These are phyloP conservation scores for Xanthia togata DNA, from an alignment of 2,888 invertebrate species.

Conservation along the genomic window DNA sequence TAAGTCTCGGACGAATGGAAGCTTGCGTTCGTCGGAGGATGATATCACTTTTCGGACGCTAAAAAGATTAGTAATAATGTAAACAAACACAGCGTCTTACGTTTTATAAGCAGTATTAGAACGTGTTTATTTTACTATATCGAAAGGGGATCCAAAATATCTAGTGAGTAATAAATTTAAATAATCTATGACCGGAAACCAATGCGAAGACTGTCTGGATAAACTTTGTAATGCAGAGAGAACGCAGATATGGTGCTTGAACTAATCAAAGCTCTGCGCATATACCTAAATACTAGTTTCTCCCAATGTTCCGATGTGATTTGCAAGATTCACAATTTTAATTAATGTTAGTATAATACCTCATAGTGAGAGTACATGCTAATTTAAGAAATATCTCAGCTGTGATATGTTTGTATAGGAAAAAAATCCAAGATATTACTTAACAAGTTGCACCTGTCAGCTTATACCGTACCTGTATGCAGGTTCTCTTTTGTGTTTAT, in stretches of 20 bases:
- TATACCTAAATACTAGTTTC: conserved; percentile 38
- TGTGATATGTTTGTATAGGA: background rate
- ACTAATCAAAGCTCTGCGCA: conserved; percentile 43
- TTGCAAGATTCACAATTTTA: conserved; percentile 24
- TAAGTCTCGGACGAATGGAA: conserved; percentile 38
- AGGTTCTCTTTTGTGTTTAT: conserved; percentile 76
- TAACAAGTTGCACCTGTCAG: conserved; percentile 56
- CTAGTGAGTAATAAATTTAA: conserved; percentile 63
- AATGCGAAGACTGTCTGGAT: conserved; percentile 56
- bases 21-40: conserved; percentile 64
- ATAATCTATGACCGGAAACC: conserved; percentile 65
- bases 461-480: conserved; percentile 68
- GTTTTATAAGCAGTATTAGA: conserved; percentile 74
- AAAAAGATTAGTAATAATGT: conserved; percentile 86
- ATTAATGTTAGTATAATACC: conserved; percentile 14
- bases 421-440: conserved; percentile 16
- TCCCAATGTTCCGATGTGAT: conserved; percentile 9
- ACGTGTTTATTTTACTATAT: conserved; percentile 70
- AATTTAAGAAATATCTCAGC: conserved; percentile 22
- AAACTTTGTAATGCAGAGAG: conserved; percentile 54
- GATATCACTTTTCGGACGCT: conserved; percentile 82
- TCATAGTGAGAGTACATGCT: background rate
- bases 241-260: conserved; percentile 56
- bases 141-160: conserved; percentile 64
- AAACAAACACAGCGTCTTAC: conserved; percentile 79